These are phyloP conservation scores for Sus cebifrons DNA, from an alignment of 2,797 vertebrate species.

Conservation along the genomic window DNA sequence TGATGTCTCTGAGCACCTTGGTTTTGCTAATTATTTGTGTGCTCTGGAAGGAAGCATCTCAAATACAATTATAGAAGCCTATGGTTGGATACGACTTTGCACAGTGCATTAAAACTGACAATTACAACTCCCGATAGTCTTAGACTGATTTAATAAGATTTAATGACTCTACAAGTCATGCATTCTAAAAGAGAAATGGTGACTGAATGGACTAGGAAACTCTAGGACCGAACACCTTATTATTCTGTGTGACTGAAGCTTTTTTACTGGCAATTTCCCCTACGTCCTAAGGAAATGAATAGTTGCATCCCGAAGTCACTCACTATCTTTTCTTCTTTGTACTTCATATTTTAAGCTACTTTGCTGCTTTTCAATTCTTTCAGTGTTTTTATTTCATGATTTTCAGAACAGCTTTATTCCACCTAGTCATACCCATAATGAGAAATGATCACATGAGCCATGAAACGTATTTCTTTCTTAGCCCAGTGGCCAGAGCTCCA, in stretches of 20 bases:
- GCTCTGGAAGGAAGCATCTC: conserved; percentile 56
- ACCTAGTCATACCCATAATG: not conserved
- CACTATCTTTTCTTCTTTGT: not conserved
- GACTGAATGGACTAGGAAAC: not conserved
- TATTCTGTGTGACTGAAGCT: not conserved
- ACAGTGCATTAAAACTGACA: conserved; percentile 59
- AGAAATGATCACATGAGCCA: not conserved
- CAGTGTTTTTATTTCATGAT: not conserved
- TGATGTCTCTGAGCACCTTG: conserved; percentile 23
- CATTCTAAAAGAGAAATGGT: conserved; percentile 58
- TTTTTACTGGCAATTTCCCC: not conserved
- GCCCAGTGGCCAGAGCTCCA: not conserved
- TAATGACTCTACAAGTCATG: conserved; percentile 59
- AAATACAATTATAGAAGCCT: conserved; percentile 64
- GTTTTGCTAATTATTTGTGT: conserved; percentile 48
- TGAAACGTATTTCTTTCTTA: not conserved
- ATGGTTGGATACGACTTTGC: conserved; percentile 63
- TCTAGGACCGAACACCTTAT: not conserved
- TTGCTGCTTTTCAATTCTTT: not conserved
- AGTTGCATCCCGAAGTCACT: not conserved
- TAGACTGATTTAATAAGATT: conserved; percentile 74
- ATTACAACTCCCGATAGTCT: conserved; percentile 68
- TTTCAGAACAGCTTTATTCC: not conserved
- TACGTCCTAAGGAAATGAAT: not conserved
- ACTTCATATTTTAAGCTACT: not conserved